Evolutionary conservation across 2,888 invertebrate genomes (phyloP).

Genomic region (Thymelicus acteon): DNA sequence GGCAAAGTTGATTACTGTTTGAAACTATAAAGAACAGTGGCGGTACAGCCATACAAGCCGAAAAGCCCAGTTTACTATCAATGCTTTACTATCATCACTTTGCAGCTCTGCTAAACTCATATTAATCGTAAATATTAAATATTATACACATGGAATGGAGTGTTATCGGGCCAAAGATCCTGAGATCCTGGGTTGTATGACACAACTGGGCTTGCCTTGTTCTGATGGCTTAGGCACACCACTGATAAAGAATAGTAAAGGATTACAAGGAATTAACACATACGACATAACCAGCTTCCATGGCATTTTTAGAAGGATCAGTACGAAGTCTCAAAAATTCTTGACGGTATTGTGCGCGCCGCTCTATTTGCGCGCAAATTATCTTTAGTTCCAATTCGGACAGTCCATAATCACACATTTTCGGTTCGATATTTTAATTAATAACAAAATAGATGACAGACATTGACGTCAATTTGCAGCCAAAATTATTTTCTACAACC

Average conservation of each 20-base stretch:
- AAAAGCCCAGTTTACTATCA: too few relatives aligned
- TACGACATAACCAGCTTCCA: constrained; percentile 87
- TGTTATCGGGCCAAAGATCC: too few relatives aligned
- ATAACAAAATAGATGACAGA: constrained; percentile 22
- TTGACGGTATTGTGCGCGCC: constrained; percentile 84
- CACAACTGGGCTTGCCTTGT: too few relatives aligned
- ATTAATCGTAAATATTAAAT: too few relatives aligned
- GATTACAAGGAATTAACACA: background rate
- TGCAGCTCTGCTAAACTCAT: too few relatives aligned
- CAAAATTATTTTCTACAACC: background rate
- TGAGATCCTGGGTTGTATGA: too few relatives aligned
- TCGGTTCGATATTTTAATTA: constrained; percentile 22
- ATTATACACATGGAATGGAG: too few relatives aligned
- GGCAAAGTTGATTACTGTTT: background rate
- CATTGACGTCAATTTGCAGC: background rate
- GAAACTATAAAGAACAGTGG: background rate
- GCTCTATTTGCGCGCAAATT: constrained; percentile 84
- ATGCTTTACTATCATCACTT: too few relatives aligned
- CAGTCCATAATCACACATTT: constrained; percentile 73
- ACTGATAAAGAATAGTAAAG: too few relatives aligned
- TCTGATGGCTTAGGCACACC: too few relatives aligned
- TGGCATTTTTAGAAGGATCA: constrained; percentile 88
- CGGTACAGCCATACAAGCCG: too few relatives aligned
- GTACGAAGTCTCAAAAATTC: constrained; percentile 88
- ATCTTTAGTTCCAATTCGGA: constrained; percentile 77